phyloP scores from a whole-genome alignment of 1,140 invertebrate species.

The Drosophila insularis region DNA sequence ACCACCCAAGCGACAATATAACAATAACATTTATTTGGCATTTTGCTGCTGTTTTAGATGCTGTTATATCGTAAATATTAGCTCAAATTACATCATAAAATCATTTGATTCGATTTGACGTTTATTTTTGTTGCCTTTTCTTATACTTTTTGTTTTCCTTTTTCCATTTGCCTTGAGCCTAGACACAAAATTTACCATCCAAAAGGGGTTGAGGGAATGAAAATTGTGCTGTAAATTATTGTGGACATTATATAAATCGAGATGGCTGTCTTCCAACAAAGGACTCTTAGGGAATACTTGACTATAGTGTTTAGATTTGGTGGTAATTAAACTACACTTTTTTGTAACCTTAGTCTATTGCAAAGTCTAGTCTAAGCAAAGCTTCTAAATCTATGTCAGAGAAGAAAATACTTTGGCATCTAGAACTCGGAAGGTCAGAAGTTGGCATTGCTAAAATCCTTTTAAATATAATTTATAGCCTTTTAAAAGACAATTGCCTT shows the following conservation, averaged over 20 bases:
- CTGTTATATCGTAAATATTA: slow-evolving; percentile 82
- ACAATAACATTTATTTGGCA: slow-evolving; percentile 82
- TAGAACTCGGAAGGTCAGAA: too few relatives aligned
- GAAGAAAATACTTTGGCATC: too few relatives aligned
- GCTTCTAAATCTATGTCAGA: too few relatives aligned
- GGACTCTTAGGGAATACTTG: neutral
- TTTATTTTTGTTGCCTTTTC: slow-evolving; percentile 68
- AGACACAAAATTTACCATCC: slow-evolving; percentile 30
- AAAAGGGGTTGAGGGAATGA: slow-evolving; percentile 31
- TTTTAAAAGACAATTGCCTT: too few relatives aligned
- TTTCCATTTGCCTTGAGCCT: neutral
- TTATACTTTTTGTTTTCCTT: slow-evolving; percentile 19
- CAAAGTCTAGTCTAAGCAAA: too few relatives aligned
- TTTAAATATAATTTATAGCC: too few relatives aligned
- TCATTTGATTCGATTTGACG: slow-evolving; percentile 82
- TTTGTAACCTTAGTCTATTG: too few relatives aligned
- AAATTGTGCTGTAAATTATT: slow-evolving; percentile 15
- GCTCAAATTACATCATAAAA: slow-evolving; percentile 82
- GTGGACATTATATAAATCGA: neutral
- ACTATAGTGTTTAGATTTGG: neutral
- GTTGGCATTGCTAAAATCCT: too few relatives aligned
- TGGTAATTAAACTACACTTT: too few relatives aligned
- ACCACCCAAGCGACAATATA: slow-evolving; percentile 81
- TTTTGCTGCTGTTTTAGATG: slow-evolving; percentile 81
- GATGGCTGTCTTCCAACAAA: neutral